Evolutionary conservation across 1,140 invertebrate species (phyloP).

Genomic region (Aporrectodea caliginosa): DNA sequence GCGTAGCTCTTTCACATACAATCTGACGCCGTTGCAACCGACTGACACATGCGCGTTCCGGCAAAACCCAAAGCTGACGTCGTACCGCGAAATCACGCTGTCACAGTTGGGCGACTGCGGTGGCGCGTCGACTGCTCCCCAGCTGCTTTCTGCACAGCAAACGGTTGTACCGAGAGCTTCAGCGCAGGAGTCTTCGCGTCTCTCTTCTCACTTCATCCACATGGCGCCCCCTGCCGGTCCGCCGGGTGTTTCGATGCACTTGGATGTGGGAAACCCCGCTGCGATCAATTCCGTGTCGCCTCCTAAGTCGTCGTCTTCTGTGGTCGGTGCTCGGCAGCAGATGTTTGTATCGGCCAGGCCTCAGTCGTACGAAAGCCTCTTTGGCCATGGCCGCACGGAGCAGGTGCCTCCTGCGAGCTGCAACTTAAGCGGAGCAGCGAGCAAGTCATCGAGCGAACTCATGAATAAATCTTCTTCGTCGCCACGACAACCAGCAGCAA

Average conservation of each 20-base stretch:
- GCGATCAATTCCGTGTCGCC: too few species aligned
- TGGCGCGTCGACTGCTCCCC: background rate
- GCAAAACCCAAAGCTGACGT: background rate
- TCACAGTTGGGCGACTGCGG: background rate
- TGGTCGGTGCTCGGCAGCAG: background rate
- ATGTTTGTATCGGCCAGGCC: background rate
- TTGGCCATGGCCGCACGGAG: background rate
- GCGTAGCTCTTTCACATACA: background rate
- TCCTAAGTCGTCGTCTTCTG: background rate
- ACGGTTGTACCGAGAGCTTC: background rate
- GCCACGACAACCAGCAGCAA: background rate
- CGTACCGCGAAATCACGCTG: background rate
- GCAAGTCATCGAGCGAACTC: background rate
- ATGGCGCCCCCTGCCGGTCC: background rate
- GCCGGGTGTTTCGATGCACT: background rate
- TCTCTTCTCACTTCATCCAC: background rate
- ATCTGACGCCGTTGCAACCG: background rate
- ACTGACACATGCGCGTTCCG: too few species aligned
- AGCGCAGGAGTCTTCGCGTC: background rate
- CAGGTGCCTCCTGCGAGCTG: background rate
- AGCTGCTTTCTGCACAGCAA: background rate
- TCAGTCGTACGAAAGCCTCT: background rate
- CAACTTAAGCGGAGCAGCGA: background rate
- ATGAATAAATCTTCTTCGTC: background rate
- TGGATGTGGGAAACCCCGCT: too few species aligned